phyloP scores from a whole-genome alignment of 2,797 vertebrate species.

The Rhinatrema bivittatum region DNA sequence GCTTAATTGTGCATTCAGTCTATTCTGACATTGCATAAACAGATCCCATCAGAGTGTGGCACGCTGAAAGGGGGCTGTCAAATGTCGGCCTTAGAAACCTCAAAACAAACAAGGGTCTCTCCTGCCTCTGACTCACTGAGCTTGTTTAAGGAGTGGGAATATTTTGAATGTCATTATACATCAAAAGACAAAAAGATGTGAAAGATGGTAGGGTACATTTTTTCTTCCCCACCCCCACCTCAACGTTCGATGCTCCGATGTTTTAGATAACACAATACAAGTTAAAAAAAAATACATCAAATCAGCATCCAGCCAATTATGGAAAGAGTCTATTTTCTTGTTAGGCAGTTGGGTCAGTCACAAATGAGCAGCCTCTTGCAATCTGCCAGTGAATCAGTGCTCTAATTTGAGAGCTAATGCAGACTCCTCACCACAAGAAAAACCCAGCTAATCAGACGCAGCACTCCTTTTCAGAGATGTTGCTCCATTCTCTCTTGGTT shows the following conservation, averaged over 20 bases:
- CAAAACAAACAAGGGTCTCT: slow-evolving; percentile 46
- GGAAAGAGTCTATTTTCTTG: slow-evolving; percentile 38
- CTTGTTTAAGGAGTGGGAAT: no score
- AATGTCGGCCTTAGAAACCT: slow-evolving; percentile 46
- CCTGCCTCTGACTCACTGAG: slow-evolving; percentile 44
- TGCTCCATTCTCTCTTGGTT: no score
- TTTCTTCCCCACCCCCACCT: no score
- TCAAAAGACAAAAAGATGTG: slow-evolving; percentile 52
- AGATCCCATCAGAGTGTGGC: slow-evolving; percentile 41
- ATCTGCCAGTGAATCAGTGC: slow-evolving; percentile 43
- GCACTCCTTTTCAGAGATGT: no score
- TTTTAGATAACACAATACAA: slow-evolving; percentile 48
- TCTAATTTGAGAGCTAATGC: slow-evolving; percentile 45
- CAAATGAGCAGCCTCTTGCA: slow-evolving; percentile 46
- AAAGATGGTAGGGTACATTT: no score
- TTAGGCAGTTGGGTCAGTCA: slow-evolving; percentile 42
- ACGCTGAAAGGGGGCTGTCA: slow-evolving; percentile 42
- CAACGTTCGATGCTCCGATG: slow-evolving; percentile 14
- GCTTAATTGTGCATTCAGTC: slow-evolving; percentile 51
- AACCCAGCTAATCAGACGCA: slow-evolving; percentile 25
- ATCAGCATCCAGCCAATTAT: slow-evolving; percentile 49
- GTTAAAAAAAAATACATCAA: slow-evolving; percentile 55
- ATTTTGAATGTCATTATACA: slow-evolving; percentile 57
- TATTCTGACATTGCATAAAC: slow-evolving; percentile 47
- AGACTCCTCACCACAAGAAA: slow-evolving; percentile 37